Conservation (phyloP, 2,797 vertebrate species). For the Cuniculus paca region DNA sequence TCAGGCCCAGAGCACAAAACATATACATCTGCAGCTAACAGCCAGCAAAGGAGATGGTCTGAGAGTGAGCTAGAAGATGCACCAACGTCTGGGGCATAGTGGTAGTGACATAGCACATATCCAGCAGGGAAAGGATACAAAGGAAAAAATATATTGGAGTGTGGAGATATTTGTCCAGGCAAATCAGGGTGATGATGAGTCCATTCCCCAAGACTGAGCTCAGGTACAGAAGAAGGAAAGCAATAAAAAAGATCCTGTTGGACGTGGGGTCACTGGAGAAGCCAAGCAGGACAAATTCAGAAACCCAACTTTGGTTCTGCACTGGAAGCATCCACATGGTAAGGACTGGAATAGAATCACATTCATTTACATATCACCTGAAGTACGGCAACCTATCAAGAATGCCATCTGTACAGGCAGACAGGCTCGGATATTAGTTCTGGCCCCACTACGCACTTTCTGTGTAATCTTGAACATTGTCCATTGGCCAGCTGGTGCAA, state of each 20-base stretch:
- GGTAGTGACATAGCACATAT: constrained; percentile 75
- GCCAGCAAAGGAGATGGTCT: constrained; percentile 78
- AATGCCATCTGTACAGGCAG: not conserved
- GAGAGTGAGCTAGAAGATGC: constrained; percentile 72
- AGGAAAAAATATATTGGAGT: constrained; percentile 85
- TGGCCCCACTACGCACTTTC: not conserved
- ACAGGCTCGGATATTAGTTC: not conserved
- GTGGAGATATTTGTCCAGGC: constrained; percentile 73
- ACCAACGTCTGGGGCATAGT: constrained; percentile 80
- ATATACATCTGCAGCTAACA: constrained; percentile 82
- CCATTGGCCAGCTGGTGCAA: no score
- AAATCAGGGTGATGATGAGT: constrained; percentile 70
- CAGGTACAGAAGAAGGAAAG: constrained; percentile 79
- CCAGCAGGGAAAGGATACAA: constrained; percentile 76
- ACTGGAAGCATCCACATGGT: constrained; percentile 8
- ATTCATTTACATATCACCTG: not conserved
- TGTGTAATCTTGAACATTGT: not conserved
- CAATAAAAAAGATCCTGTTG: constrained; percentile 67
- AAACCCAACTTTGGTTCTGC: constrained; percentile 72
- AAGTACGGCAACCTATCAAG: not conserved
- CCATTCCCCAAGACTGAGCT: constrained; percentile 80
- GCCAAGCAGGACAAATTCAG: constrained; percentile 75
- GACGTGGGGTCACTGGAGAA: constrained; percentile 56
- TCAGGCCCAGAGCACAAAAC: constrained; percentile 72
- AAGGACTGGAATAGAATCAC: not conserved